Conservation (phyloP, 2,113 vertebrate species). For the Thermophis baileyi region DNA sequence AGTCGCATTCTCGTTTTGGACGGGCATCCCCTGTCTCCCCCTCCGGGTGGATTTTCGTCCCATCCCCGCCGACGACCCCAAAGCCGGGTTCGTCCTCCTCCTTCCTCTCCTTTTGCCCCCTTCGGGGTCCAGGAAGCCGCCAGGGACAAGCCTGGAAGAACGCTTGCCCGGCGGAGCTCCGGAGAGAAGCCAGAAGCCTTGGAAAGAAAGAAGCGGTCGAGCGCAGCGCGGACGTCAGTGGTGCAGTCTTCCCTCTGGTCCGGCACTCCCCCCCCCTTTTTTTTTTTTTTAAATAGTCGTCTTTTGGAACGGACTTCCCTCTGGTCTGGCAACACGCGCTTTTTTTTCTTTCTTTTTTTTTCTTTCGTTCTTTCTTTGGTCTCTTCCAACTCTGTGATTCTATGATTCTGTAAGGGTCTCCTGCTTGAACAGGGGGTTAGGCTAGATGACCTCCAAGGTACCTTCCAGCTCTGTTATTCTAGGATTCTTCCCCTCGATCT, state of each 20-base stretch:
- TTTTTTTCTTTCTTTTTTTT: too few species aligned
- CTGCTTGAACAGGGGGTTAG: too few species aligned
- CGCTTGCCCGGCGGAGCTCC: too few species aligned
- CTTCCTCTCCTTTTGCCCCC: neutral
- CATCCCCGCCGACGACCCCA: neutral
- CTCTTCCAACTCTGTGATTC: too few species aligned
- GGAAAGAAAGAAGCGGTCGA: neutral
- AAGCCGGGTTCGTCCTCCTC: neutral
- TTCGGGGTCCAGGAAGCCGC: neutral
- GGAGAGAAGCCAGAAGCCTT: too few species aligned
- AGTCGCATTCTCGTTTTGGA: too few species aligned
- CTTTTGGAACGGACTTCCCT: neutral
- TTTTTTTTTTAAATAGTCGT: too few species aligned
- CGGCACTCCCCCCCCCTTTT: rapidly evolving
- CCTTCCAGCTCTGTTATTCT: too few species aligned
- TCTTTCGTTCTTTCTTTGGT: neutral
- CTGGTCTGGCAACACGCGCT: neutral
- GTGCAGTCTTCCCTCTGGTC: neutral
- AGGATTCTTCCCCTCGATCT: too few species aligned
- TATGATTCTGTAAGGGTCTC: too few species aligned
- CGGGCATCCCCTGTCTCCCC: rapidly evolving
- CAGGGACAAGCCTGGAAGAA: neutral
- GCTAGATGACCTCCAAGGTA: too few species aligned
- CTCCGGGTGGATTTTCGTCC: neutral
- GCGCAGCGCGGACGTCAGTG: rapidly evolving